Percentiles rank a stretch among this genome's conserved stretches.
These are phyloP conservation scores for Invenusta paracnida DNA, from an alignment of 2,888 invertebrate genomes.

Conservation along the genomic window DNA sequence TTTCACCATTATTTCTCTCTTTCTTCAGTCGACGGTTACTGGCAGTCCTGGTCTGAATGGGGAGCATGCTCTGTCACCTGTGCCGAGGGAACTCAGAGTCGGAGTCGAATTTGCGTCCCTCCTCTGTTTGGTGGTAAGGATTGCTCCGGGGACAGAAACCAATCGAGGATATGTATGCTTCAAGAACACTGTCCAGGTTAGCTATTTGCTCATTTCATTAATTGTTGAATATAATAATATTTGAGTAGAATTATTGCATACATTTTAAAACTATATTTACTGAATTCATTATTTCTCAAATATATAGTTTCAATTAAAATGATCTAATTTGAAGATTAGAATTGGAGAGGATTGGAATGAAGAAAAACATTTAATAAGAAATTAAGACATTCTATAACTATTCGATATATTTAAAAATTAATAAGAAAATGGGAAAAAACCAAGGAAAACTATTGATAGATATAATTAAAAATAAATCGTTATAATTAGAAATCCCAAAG, in stretches of 20 bases:
- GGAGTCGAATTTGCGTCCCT: slow-evolving; percentile 28
- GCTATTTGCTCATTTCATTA: neutral
- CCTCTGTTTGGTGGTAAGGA: slow-evolving; percentile 53
- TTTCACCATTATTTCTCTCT: too few relatives aligned
- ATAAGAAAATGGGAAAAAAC: too few relatives aligned
- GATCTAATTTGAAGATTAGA: too few relatives aligned
- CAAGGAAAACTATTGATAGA: too few relatives aligned
- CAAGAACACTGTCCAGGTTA: neutral
- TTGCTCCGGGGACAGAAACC: slow-evolving; percentile 49
- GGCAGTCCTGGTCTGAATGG: neutral
- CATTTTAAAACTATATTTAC: neutral
- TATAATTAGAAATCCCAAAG: too few relatives aligned
- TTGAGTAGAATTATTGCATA: neutral
- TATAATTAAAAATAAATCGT: too few relatives aligned
- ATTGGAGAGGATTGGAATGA: too few relatives aligned
- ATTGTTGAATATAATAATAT: neutral
- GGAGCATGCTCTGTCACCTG: neutral
- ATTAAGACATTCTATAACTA: too few relatives aligned
- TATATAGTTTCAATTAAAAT: neutral
- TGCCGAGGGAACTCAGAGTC: neutral
- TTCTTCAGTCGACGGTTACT: neutral
- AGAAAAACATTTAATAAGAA: too few relatives aligned
- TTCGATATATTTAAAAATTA: too few relatives aligned
- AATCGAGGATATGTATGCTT: slow-evolving; percentile 46
- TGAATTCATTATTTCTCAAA: neutral